Evolutionary conservation across 37 sponge, comb jelly and placozoan genomes (phyloP).

Genomic region (Oscarella lobularis): DNA sequence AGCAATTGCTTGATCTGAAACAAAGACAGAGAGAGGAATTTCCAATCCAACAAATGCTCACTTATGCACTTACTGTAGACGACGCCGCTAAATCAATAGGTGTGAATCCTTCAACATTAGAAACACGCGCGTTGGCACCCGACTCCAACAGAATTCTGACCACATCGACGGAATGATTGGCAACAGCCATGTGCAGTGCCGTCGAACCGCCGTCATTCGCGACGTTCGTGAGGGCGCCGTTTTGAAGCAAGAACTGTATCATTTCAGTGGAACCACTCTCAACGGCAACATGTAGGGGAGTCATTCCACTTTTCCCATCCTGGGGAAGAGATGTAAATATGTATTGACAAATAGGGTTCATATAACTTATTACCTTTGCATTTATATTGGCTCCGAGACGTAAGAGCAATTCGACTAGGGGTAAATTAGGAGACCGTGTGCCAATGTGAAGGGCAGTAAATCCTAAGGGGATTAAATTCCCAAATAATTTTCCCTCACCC

Average conservation of each 20-base stretch:
- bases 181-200: conserved; percentile 2
- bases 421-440: background rate
- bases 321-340: background rate
- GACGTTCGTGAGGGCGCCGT: background rate
- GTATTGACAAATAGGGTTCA: background rate
- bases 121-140: background rate
- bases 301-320: conserved; percentile 5
- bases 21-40: too few relatives aligned
- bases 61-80: conserved; percentile 1
- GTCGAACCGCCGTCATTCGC: background rate
- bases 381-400: background rate
- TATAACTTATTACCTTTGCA: background rate
- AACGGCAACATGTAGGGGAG: conserved; percentile 1
- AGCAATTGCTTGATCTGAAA: too few relatives aligned
- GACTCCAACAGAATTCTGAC: background rate
- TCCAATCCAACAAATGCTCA: too few relatives aligned
- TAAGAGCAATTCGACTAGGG: background rate
- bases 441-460: background rate
- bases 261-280: background rate
- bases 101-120: conserved; percentile 2
- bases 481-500: background rate
- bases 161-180: background rate
- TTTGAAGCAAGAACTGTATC: background rate
- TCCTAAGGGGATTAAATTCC: background rate
- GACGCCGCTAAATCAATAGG: background rate